Conservation (phyloP, 2,113 vertebrate genomes). For the Urocitellus parryii region DNA sequence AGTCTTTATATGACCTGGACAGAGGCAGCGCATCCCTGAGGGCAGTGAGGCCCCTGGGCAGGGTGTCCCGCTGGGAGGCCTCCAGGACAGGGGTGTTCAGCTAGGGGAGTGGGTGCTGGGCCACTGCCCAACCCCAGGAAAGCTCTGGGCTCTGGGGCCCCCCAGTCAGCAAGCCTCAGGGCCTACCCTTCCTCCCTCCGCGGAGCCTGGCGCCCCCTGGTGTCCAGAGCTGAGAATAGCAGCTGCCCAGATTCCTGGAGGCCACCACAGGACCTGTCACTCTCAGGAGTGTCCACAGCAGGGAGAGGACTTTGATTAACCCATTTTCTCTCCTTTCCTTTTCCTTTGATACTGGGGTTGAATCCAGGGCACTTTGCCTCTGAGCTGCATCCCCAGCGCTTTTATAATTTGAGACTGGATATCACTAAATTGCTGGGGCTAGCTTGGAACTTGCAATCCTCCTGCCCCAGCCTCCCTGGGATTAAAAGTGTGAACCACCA, state of each 20-base stretch:
- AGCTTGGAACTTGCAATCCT: no score
- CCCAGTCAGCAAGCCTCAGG: no score
- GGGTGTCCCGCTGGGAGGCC: no score
- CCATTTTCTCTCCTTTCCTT: no score
- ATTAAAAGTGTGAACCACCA: no score
- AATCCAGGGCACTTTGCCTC: background rate
- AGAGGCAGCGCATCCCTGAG: background rate
- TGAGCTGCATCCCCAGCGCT: background rate
- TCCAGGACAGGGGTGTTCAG: background rate
- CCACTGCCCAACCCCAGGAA: background rate
- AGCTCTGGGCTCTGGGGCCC: background rate
- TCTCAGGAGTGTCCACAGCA: background rate
- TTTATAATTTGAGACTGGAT: background rate
- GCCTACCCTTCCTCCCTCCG: background rate
- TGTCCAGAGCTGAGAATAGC: background rate
- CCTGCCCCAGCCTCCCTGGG: no score
- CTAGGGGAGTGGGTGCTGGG: accelerated
- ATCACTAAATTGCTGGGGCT: background rate
- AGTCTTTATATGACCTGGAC: background rate
- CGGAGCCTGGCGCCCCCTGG: conserved; percentile 33
- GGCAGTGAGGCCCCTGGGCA: background rate
- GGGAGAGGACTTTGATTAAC: background rate
- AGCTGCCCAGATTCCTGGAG: accelerated
- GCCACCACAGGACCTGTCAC: accelerated
- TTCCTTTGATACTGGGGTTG: background rate